Evolutionary conservation across 2,797 vertebrate species (phyloP).

Genomic region (Danionella dracula): DNA sequence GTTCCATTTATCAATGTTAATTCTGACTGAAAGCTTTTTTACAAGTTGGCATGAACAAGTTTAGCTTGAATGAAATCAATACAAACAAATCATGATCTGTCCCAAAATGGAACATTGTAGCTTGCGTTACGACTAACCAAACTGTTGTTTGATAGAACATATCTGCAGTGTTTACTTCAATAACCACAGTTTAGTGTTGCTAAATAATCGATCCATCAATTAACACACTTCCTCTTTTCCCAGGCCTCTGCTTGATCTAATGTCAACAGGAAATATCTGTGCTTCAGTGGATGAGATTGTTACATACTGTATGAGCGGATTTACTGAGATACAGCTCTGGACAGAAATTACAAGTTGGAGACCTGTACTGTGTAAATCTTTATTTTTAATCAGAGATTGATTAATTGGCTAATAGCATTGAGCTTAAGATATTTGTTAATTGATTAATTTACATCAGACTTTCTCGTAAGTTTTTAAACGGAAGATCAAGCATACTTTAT

Average conservation of each 20-base stretch:
- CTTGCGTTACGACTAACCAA: not conserved
- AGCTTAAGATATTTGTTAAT: no score
- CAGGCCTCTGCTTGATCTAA: constrained; percentile 21
- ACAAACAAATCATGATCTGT: no score
- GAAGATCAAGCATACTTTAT: no score
- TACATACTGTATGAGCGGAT: not conserved
- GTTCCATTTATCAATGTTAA: not conserved
- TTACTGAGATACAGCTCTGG: not conserved
- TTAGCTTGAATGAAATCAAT: not conserved
- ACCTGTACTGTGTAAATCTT: no score
- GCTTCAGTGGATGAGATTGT: constrained; percentile 1
- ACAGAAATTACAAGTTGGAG: constrained; percentile 3
- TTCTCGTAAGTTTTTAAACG: no score
- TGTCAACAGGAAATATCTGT: constrained; percentile 29
- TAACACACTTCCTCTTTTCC: constrained; percentile 16
- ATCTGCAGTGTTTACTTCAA: no score
- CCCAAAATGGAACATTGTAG: not conserved
- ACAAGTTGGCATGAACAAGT: not conserved
- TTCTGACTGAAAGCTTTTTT: not conserved
- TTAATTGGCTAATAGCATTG: no score
- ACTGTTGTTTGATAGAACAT: not conserved
- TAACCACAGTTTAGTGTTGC: not conserved
- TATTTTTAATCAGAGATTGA: no score
- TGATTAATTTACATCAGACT: no score
- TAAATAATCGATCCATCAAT: constrained; percentile 22